A percentile compares a stretch with the other conserved stretches of the same genome.
Evolutionary conservation across 2,888 invertebrate species (phyloP).

Genomic region (Archips xylosteana): DNA sequence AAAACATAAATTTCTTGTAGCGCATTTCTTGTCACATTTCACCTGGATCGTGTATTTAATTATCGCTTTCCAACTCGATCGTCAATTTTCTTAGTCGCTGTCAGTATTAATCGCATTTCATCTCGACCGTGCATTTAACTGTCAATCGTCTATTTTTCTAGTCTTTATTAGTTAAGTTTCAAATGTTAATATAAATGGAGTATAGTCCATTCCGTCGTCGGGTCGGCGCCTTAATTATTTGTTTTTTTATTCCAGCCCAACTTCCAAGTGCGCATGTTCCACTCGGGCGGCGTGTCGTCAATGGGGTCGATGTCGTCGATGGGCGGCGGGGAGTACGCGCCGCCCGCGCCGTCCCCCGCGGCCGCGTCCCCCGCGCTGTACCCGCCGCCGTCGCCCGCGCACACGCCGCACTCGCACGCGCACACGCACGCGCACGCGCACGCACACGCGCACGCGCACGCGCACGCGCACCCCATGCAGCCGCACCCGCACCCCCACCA

Average conservation of each 20-base stretch:
- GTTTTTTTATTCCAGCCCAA: slow-evolving; percentile 29
- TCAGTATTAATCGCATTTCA: too few relatives aligned
- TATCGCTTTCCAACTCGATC: too few relatives aligned
- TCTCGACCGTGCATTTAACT: too few relatives aligned
- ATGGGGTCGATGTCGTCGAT: slow-evolving; percentile 60
- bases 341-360: slow-evolving; percentile 73
- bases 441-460: slow-evolving; percentile 71
- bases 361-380: slow-evolving; percentile 79
- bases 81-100: too few relatives aligned
- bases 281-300: slow-evolving; percentile 58
- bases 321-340: slow-evolving; percentile 63
- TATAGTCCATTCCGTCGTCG: too few relatives aligned
- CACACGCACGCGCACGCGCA: slow-evolving; percentile 50
- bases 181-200: too few relatives aligned
- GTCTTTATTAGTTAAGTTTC: too few relatives aligned
- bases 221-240: too few relatives aligned
- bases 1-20: too few relatives aligned
- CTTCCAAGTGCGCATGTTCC: slow-evolving; percentile 89
- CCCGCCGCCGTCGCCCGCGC: slow-evolving; percentile 81
- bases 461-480: slow-evolving; percentile 59
- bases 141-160: too few relatives aligned
- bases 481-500: slow-evolving; percentile 48
- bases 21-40: too few relatives aligned
- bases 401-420: slow-evolving; percentile 76
- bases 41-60: too few relatives aligned